A percentile compares a stretch with the other conserved stretches of the same genome.
phyloP scores from a whole-genome alignment of 1,140 invertebrate species.

The Pteromalus puparum region DNA sequence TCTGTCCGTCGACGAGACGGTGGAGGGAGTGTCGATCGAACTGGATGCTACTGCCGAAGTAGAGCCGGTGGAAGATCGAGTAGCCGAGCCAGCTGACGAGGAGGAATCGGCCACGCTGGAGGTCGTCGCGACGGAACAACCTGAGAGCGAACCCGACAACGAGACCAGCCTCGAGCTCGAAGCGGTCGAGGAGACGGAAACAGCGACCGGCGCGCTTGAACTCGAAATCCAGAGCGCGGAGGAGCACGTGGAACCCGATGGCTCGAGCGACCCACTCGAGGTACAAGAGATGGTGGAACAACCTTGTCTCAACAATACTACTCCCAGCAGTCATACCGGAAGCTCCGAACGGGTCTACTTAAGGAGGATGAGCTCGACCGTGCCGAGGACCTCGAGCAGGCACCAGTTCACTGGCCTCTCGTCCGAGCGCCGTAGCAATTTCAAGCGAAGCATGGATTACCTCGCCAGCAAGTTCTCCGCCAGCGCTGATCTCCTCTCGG shows the following conservation, averaged over 20 bases:
- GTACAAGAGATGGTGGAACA: neutral
- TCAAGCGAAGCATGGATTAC: slow-evolving; percentile 74
- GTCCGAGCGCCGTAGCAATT: slow-evolving; percentile 72
- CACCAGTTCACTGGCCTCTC: slow-evolving; percentile 64
- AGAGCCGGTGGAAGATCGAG: neutral
- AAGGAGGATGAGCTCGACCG: slow-evolving; percentile 47
- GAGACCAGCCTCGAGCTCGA: neutral
- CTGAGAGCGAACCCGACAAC: neutral
- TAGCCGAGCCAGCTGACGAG: neutral
- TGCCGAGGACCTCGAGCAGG: slow-evolving; percentile 43
- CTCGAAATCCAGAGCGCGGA: slow-evolving; percentile 10
- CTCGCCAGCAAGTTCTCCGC: slow-evolving; percentile 72
- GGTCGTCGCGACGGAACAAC: neutral
- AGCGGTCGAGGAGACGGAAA: slow-evolving; percentile 45
- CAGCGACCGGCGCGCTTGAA: neutral
- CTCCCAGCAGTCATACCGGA: slow-evolving; percentile 54
- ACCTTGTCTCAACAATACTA: slow-evolving; percentile 56
- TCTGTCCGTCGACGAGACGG: neutral
- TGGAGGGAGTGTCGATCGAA: neutral
- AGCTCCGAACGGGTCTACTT: slow-evolving; percentile 60
- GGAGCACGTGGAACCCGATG: slow-evolving; percentile 19
- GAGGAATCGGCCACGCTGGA: neutral
- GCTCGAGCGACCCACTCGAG: slow-evolving; percentile 26
- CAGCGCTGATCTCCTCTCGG: slow-evolving; percentile 66
- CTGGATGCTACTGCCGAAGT: neutral